Conservation (phyloP, 1,140 invertebrate genomes). For the Cydia splendana region DNA sequence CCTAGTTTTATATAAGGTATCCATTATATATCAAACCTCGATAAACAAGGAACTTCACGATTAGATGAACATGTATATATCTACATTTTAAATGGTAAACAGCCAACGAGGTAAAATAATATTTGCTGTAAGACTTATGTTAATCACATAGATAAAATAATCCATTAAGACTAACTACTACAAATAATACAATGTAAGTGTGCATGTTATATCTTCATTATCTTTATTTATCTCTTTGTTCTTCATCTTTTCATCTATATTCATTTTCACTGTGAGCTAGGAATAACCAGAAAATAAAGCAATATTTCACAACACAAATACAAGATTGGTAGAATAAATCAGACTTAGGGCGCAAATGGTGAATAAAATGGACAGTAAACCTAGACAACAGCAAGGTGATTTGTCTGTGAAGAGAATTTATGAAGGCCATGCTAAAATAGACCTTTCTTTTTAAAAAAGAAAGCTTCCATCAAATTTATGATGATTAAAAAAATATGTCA, state of each 20-base stretch:
- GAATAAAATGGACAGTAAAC: neutral
- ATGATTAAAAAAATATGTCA: too few species aligned
- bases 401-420: neutral
- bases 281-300: neutral
- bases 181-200: neutral
- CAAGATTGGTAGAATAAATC: conserved; percentile 11
- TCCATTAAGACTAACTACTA: neutral
- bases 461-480: too few species aligned
- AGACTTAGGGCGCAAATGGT: neutral
- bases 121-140: too few species aligned
- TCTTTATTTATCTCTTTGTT: neutral
- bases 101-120: neutral
- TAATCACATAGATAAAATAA: neutral
- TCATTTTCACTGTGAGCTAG: neutral
- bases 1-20: too few species aligned
- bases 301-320: neutral
- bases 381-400: neutral
- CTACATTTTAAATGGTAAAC: too few species aligned
- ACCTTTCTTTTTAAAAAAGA: too few species aligned
- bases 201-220: neutral
- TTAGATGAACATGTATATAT: too few species aligned
- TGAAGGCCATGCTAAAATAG: neutral
- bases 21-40: too few species aligned
- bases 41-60: too few species aligned
- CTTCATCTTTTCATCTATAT: neutral